Percentiles rank a stretch among this genome's conserved stretches.
Evolutionary conservation across 2,888 invertebrate genomes (phyloP).

Genomic region (Drosophila mimica): DNA sequence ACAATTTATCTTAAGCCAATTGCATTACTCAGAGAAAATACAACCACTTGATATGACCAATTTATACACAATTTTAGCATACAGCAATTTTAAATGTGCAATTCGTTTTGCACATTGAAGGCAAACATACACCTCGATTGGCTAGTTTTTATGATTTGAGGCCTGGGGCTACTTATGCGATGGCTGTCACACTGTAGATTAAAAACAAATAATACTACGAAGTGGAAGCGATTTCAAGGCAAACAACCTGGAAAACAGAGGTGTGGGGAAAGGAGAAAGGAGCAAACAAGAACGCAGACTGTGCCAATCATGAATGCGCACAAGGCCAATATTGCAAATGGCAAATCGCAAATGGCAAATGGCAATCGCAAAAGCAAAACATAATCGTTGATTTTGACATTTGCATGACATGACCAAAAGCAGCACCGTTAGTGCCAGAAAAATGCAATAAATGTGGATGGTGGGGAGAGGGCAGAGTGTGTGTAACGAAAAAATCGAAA

Average conservation of each 20-base stretch:
- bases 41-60: background rate
- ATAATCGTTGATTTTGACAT: conserved; percentile 45
- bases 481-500: conserved; percentile 64
- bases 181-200: conserved; percentile 61
- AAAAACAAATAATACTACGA: conserved; percentile 67
- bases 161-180: conserved; percentile 25
- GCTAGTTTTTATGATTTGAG: conserved; percentile 1
- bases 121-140: conserved; percentile 12
- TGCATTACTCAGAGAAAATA: background rate
- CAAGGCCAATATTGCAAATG: conserved; percentile 53
- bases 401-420: conserved; percentile 49
- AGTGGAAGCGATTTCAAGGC: conserved; percentile 50
- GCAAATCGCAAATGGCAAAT: conserved; percentile 38
- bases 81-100: conserved; percentile 21
- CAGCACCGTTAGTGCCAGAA: conserved; percentile 34
- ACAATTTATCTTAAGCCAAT: background rate
- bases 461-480: background rate
- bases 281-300: conserved; percentile 1
- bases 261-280: background rate
- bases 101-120: conserved; percentile 21
- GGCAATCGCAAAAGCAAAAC: conserved; percentile 24
- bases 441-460: conserved; percentile 36
- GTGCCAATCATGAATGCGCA: conserved; percentile 58
- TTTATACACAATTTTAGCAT: background rate
- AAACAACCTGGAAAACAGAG: conserved; percentile 4